Evolutionary conservation across 2,888 invertebrate genomes (phyloP).

Genomic region (Calliscelio sp.): DNA sequence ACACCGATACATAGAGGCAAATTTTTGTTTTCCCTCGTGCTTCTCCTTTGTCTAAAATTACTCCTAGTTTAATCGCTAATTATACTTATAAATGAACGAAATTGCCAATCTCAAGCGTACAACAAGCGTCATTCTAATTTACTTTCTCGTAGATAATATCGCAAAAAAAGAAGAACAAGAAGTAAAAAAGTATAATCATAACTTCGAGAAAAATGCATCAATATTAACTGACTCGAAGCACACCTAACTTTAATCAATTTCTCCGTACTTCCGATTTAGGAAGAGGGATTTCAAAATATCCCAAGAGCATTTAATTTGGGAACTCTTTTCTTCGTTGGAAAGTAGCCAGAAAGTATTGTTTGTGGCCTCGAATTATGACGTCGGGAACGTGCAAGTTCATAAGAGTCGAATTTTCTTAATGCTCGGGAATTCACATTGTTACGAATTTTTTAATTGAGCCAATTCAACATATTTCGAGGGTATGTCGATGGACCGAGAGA

Average conservation of each 20-base stretch:
- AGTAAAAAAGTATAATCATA: too few relatives aligned
- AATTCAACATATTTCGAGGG: slow-evolving; percentile 13
- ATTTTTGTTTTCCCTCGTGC: slow-evolving; percentile 5
- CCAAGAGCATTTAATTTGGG: slow-evolving; percentile 67
- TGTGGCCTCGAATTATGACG: slow-evolving; percentile 74
- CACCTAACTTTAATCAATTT: not conserved
- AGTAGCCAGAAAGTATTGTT: slow-evolving; percentile 80
- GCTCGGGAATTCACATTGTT: slow-evolving; percentile 12
- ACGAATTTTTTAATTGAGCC: slow-evolving; percentile 36
- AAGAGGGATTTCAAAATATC: slow-evolving; percentile 50
- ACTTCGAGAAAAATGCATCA: too few relatives aligned
- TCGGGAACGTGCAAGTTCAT: slow-evolving; percentile 42
- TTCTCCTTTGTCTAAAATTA: slow-evolving; percentile 39
- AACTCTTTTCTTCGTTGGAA: slow-evolving; percentile 80
- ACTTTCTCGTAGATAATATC: too few relatives aligned
- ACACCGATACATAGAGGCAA: slow-evolving; percentile 4
- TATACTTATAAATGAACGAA: slow-evolving; percentile 26
- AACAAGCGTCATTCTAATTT: too few relatives aligned
- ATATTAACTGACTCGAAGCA: too few relatives aligned
- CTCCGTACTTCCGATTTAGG: slow-evolving; percentile 35
- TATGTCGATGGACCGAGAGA: slow-evolving; percentile 1
- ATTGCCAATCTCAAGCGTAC: slow-evolving; percentile 32
- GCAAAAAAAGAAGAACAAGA: too few relatives aligned
- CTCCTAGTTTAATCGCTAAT: slow-evolving; percentile 19
- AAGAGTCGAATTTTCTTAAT: slow-evolving; percentile 23